These are phyloP conservation scores for Musca vetustissima DNA, from an alignment of 1,140 invertebrate species.

Conservation along the genomic window DNA sequence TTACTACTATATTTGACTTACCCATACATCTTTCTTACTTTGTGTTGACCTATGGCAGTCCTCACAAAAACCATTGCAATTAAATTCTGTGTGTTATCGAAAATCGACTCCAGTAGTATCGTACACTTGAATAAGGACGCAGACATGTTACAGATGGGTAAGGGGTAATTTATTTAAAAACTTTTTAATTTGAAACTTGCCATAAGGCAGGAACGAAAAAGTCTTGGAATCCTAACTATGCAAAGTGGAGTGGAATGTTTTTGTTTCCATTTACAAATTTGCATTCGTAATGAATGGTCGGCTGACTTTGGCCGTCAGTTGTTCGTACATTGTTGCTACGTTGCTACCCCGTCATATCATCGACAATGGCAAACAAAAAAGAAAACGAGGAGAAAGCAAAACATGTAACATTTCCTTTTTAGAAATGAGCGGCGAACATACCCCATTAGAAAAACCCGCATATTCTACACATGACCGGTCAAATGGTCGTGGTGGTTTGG, in stretches of 20 bases:
- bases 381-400: neutral
- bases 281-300: conserved; percentile 27
- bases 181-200: neutral
- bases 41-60: too few species aligned
- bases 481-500: neutral
- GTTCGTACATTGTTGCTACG: neutral
- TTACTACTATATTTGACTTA: too few species aligned
- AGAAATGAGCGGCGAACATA: neutral
- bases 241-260: conserved; percentile 21
- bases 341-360: neutral
- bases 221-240: conserved; percentile 8
- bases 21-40: too few species aligned
- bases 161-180: conserved; percentile 7
- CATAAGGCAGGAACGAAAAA: neutral
- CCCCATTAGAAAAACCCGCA: too few species aligned
- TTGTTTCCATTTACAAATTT: conserved; percentile 29
- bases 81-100: too few species aligned
- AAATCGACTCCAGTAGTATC: too few species aligned
- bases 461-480: neutral
- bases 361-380: neutral
- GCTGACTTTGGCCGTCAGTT: neutral
- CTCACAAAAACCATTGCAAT: too few species aligned
- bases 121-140: too few species aligned
- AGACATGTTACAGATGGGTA: neutral
- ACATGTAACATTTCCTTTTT: conserved; percentile 22